Conservation (phyloP, 2,888 invertebrate species). For the Drosophila diplacantha region DNA sequence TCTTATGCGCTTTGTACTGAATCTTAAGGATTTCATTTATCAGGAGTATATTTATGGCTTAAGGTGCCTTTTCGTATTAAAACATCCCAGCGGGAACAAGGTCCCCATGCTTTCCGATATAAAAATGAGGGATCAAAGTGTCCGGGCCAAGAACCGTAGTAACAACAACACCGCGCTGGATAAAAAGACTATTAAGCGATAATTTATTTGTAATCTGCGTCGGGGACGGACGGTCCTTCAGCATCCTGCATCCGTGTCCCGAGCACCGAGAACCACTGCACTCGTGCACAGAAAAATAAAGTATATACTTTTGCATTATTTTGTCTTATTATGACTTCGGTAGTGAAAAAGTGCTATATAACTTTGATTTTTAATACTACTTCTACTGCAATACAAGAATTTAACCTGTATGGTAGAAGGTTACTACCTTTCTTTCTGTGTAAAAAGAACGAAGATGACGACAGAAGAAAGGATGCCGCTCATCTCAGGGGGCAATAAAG, state of each 20-base stretch:
- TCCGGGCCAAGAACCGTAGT: constrained; percentile 5
- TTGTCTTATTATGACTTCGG: background rate
- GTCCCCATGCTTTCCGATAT: constrained; percentile 23
- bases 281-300: constrained; percentile 26
- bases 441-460: background rate
- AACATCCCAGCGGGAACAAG: constrained; percentile 8
- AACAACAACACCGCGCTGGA: constrained; percentile 25
- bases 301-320: background rate
- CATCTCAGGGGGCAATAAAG: constrained; percentile 65
- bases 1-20: background rate
- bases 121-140: constrained; percentile 46
- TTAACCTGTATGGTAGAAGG: background rate
- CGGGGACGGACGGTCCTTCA: constrained; percentile 50
- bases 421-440: constrained; percentile 1
- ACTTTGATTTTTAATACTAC: background rate
- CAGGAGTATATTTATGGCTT: background rate
- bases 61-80: constrained; percentile 5
- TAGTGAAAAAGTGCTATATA: too few species aligned
- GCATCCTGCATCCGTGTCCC: constrained; percentile 15
- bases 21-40: background rate
- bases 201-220: constrained; percentile 78
- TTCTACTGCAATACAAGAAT: too few species aligned
- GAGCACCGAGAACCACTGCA: constrained; percentile 1
- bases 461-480: constrained; percentile 40
- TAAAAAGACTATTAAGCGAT: constrained; percentile 76